Conservation (phyloP, 1,140 invertebrate genomes). For the Drosophila melanica region DNA sequence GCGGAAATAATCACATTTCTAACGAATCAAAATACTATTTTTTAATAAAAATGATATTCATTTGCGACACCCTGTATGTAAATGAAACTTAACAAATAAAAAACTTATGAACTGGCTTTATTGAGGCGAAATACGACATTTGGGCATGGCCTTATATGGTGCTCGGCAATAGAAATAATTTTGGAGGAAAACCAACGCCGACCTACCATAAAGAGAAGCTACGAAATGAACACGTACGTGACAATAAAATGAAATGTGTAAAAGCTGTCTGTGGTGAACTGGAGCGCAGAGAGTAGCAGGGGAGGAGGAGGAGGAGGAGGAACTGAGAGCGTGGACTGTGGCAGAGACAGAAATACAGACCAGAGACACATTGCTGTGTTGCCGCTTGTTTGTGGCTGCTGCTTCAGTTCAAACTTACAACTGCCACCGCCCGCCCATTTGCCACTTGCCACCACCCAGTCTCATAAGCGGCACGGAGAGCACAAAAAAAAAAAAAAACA, state of each 20-base stretch:
- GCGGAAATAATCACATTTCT: too few relatives aligned
- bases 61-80: conserved; percentile 36
- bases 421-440: background rate
- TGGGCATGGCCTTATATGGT: conserved; percentile 48
- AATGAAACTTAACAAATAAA: conserved; percentile 7
- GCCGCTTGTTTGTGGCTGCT: conserved; percentile 42
- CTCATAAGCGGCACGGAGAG: conserved; percentile 10
- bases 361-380: conserved; percentile 34
- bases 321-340: background rate
- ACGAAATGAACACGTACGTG: conserved; percentile 66
- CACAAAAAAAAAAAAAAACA: conserved; percentile 52
- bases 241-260: conserved; percentile 82
- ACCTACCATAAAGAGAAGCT: conserved; percentile 71
- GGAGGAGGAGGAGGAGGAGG: background rate
- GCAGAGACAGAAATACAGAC: background rate
- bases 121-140: conserved; percentile 18
- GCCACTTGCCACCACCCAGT: background rate
- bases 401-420: background rate
- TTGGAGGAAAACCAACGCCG: conserved; percentile 46
- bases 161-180: conserved; percentile 62
- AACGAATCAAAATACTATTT: background rate
- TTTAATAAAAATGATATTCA: background rate
- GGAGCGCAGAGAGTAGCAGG: conserved; percentile 39
- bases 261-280: conserved; percentile 50
- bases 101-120: conserved; percentile 13